Conservation (phyloP, 2,888 invertebrate species). For the Unio delphinus region DNA sequence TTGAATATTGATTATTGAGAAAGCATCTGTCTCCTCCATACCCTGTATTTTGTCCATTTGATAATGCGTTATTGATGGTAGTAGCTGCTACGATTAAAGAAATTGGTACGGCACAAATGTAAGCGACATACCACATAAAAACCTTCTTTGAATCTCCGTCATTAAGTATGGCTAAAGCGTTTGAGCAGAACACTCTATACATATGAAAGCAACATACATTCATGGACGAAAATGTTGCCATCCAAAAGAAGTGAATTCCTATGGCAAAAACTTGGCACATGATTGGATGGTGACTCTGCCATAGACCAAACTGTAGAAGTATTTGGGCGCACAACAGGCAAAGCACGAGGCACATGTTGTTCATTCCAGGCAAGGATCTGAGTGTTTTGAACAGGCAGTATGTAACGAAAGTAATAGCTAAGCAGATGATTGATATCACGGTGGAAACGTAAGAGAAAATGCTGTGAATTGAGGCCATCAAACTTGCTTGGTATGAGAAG, state of each 20-base stretch:
- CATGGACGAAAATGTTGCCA: conserved; percentile 40
- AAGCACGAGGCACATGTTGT: conserved; percentile 37
- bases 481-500: neutral
- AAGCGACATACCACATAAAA: conserved; percentile 10
- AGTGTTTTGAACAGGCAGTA: conserved; percentile 36
- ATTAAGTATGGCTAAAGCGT: neutral
- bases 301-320: conserved; percentile 28
- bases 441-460: conserved; percentile 18
- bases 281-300: neutral
- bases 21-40: conserved; percentile 32
- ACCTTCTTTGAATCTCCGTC: neutral
- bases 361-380: conserved; percentile 38
- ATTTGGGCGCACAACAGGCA: conserved; percentile 36
- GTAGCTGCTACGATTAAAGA: conserved; percentile 16
- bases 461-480: neutral
- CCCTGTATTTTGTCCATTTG: conserved; percentile 16
- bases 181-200: conserved; percentile 8
- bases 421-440: conserved; percentile 28
- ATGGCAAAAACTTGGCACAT: conserved; percentile 27
- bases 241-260: conserved; percentile 40
- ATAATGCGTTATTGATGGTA: conserved; percentile 6
- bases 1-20: conserved; percentile 13
- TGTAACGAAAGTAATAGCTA: conserved; percentile 31
- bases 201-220: conserved; percentile 42
- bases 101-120: conserved; percentile 17